Percentiles rank a stretch among this genome's conserved stretches.
Conservation (phyloP, 2,113 vertebrate species). For the Hemicordylus capensis region DNA sequence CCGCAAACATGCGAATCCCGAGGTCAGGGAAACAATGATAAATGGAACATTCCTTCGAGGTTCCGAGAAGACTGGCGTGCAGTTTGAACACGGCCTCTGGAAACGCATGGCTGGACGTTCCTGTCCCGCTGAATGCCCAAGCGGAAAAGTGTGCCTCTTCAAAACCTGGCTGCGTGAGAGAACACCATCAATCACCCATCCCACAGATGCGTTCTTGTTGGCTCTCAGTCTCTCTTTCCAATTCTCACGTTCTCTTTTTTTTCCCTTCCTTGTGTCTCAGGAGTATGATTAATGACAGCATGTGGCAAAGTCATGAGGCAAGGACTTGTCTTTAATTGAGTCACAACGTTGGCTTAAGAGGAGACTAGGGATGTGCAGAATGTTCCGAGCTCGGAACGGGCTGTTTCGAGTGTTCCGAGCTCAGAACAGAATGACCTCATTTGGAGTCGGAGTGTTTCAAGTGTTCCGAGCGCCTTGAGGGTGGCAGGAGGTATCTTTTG, state of each 20-base stretch:
- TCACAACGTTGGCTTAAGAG: too few species aligned
- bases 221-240: neutral
- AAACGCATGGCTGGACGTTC: neutral
- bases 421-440: too few species aligned
- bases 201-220: neutral
- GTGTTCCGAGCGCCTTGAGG: too few species aligned
- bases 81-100: neutral
- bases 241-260: neutral
- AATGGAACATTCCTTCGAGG: neutral
- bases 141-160: neutral
- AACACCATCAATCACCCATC: neutral
- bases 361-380: too few species aligned
- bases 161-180: neutral
- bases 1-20: neutral
- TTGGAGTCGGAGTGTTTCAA: too few species aligned
- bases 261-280: conserved; percentile 7
- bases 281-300: too few species aligned
- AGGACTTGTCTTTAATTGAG: too few species aligned
- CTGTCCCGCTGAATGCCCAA: neutral
- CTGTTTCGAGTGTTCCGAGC: too few species aligned
- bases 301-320: too few species aligned
- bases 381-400: too few species aligned
- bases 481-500: too few species aligned
- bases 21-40: neutral
- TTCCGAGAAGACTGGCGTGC: neutral